Conservation (phyloP, 37 sponge, comb jelly and placozoan species). For the Petrosia ficiformis region DNA sequence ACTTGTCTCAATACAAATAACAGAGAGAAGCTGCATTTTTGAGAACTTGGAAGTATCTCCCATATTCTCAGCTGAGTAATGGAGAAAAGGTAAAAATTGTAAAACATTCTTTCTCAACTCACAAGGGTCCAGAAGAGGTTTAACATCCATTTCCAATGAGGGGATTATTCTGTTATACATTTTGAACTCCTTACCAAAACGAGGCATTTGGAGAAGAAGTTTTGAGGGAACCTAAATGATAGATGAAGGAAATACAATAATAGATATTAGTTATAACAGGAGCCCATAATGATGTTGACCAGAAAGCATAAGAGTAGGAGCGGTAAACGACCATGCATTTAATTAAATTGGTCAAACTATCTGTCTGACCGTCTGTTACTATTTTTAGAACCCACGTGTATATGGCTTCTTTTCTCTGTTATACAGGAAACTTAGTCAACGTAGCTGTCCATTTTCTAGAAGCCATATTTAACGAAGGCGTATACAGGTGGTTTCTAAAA, state of each 20-base stretch:
- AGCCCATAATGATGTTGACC: no score
- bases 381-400: no score
- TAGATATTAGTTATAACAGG: not conserved
- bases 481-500: not conserved
- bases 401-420: no score
- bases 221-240: slow-evolving; percentile 50
- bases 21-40: slow-evolving; percentile 79
- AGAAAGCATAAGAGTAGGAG: no score
- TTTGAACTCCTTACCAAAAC: slow-evolving; percentile 93
- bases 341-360: no score
- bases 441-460: no score
- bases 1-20: slow-evolving; percentile 93
- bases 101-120: not conserved
- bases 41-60: not conserved
- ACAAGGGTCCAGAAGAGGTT: not conserved
- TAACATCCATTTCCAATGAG: slow-evolving; percentile 42
- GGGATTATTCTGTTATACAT: slow-evolving; percentile 80
- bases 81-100: no score
- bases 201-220: slow-evolving; percentile 83
- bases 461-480: no score
- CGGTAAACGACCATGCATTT: no score
- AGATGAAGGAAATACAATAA: not conserved
- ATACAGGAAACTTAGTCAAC: no score
- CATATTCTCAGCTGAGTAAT: not conserved
- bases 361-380: no score